Base-by-base conservation (phyloP, 2,113 vertebrate species). In the Mungos mungo region DNA sequence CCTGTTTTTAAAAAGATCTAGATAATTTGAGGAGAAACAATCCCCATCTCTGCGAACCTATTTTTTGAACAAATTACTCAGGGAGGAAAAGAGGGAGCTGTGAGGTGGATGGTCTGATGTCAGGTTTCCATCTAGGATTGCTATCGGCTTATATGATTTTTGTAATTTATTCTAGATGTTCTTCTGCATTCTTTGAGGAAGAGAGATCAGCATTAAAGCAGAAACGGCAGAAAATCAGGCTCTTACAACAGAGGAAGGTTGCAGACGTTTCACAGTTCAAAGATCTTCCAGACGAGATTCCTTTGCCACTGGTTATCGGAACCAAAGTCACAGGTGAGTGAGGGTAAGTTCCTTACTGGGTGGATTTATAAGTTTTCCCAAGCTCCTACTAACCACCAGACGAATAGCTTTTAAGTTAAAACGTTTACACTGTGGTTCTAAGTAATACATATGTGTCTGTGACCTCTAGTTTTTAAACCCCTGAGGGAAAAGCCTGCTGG, bases 221-320 rank as follows among this genome's bases (percentile, higher is more conserved):
- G 98, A 99, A 99, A 97, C 98, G 99, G 74, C 99, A 99, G 97
- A 99, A 99, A 98, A 99, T 99, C 98, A 98, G 99, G 23, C 99
- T 99, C 68, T 95, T 99, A 97, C 99, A 99, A 98, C 99, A 99
- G 97, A 98, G 99, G 86, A 99, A 99, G 95, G 99, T 99, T 93
- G 99, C 99, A 27, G 99, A 99, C 76, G 99, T 99, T 96, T 99
- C 99, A 4, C 99, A 99, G 84, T 99, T 99, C 98, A 99, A 99
- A 99, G 99, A 99, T 97, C 99, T 99, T 96, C 99, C 99, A 33
- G 99, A 99, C 87, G 99, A 99, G 98, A 99, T 99, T 97, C 99
- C 99, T 45, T 98, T 99, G 69, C 99, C 99, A 0, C 98, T 99
- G 98, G 99, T 99, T 97, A 99, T 99, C 97, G 99, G 99, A 98